Percentiles rank a stretch among this genome's conserved stretches.
Evolutionary conservation across 1,140 invertebrate genomes (phyloP).

Genomic region (Orchestia grillus): DNA sequence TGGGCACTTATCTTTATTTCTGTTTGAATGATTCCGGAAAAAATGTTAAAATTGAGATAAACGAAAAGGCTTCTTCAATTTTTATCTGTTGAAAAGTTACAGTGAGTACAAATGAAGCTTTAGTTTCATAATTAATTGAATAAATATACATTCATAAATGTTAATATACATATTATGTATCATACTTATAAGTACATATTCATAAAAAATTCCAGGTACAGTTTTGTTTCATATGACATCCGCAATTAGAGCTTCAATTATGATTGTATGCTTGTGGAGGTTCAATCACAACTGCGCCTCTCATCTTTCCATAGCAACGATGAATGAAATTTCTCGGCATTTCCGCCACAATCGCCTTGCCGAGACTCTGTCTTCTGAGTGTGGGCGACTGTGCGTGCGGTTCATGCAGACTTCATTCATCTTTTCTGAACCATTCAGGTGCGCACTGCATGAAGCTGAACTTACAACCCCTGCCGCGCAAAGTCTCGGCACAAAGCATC

Average conservation of each 20-base stretch:
- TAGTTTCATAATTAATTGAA: no score
- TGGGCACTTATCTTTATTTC: not conserved
- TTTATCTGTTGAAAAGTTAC: not conserved
- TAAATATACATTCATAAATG: no score
- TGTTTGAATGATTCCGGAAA: not conserved
- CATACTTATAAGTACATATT: no score
- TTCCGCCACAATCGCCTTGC: not conserved
- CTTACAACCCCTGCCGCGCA: slow-evolving; percentile 12
- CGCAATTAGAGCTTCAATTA: not conserved
- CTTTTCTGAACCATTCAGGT: slow-evolving; percentile 18
- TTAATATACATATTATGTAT: no score
- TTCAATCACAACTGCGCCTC: not conserved
- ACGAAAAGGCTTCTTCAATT: not conserved
- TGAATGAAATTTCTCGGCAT: slow-evolving; percentile 20
- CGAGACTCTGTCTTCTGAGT: not conserved
- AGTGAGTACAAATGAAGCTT: no score
- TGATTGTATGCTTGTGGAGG: not conserved
- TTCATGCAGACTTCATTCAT: slow-evolving; percentile 40
- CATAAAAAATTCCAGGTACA: no score
- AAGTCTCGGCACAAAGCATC: slow-evolving; percentile 25
- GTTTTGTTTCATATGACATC: not conserved
- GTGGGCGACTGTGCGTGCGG: not conserved
- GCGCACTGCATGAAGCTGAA: slow-evolving; percentile 25
- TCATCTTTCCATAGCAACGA: not conserved
- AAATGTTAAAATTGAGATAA: not conserved